These are phyloP conservation scores for Promerops cafer DNA, from an alignment of 2,113 vertebrate species.

Conservation along the genomic window DNA sequence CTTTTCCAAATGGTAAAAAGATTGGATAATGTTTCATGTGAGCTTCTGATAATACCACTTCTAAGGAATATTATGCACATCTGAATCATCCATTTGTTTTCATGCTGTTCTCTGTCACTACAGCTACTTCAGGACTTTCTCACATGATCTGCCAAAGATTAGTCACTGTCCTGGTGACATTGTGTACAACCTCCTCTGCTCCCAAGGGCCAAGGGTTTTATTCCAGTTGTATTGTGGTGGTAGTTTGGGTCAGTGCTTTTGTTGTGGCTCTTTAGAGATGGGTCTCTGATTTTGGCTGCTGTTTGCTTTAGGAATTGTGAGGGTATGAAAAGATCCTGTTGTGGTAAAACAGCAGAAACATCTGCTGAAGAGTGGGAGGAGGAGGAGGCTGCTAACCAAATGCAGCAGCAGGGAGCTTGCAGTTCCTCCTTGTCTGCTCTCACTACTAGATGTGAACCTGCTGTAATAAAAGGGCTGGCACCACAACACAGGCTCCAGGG, in stretches of 20 bases:
- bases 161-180: conserved; percentile 21
- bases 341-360: conserved; percentile 43
- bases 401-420: conserved; percentile 9
- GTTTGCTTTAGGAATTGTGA: conserved; percentile 5
- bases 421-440: background rate
- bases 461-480: conserved; percentile 14
- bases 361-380: conserved; percentile 35
- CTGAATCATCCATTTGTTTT: conserved; percentile 55
- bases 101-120: conserved; percentile 41
- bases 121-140: conserved; percentile 45
- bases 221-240: background rate
- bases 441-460: background rate
- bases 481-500: background rate
- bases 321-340: conserved; percentile 12
- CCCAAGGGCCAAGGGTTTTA: background rate
- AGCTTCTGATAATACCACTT: conserved; percentile 31
- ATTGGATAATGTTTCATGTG: background rate
- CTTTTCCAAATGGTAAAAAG: background rate
- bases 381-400: background rate
- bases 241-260: conserved; percentile 25
- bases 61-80: background rate
- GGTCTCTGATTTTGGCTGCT: background rate
- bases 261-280: conserved; percentile 4
- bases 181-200: background rate
- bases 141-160: conserved; percentile 54